These are phyloP conservation scores for Cydia pomonella DNA, from an alignment of 1,140 invertebrate genomes.

Conservation along the genomic window DNA sequence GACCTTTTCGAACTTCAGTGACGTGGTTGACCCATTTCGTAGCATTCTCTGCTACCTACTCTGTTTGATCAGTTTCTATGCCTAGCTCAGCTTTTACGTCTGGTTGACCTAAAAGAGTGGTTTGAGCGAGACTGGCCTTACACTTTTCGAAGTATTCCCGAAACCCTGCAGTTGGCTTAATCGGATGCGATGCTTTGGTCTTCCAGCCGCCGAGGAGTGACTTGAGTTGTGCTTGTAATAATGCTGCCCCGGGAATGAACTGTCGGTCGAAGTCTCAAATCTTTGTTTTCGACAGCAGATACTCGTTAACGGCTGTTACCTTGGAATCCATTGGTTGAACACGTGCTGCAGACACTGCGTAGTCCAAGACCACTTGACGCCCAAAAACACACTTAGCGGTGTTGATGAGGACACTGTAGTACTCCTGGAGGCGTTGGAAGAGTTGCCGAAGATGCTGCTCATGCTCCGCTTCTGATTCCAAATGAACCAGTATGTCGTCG, in stretches of 20 bases:
- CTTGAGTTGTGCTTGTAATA: slow-evolving; percentile 18
- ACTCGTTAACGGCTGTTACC: slow-evolving; percentile 32
- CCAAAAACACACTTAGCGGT: slow-evolving; percentile 49
- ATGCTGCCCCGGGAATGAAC: slow-evolving; percentile 26
- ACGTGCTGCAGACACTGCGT: slow-evolving; percentile 32
- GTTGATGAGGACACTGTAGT: slow-evolving; percentile 54
- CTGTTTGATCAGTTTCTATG: slow-evolving; percentile 44
- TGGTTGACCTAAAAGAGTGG: slow-evolving; percentile 32
- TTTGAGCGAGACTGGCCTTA: slow-evolving; percentile 14
- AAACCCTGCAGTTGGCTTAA: background rate
- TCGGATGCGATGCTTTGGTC: slow-evolving; percentile 11
- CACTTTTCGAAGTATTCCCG: slow-evolving; percentile 7
- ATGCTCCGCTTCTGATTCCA: slow-evolving; percentile 22
- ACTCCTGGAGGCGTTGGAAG: slow-evolving; percentile 38
- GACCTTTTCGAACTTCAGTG: no score
- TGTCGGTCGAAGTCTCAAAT: slow-evolving; percentile 30
- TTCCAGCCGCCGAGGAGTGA: background rate
- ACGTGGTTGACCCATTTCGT: no score
- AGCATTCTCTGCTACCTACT: no score
- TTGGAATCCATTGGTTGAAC: slow-evolving; percentile 48
- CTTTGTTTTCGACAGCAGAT: slow-evolving; percentile 3
- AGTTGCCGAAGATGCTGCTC: slow-evolving; percentile 26
- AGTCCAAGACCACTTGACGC: slow-evolving; percentile 41
- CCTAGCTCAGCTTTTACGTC: slow-evolving; percentile 26
- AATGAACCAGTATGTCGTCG: slow-evolving; percentile 38